These are phyloP conservation scores for Trachelipus rathkii DNA, from an alignment of 1,140 invertebrate genomes.

Conservation along the genomic window DNA sequence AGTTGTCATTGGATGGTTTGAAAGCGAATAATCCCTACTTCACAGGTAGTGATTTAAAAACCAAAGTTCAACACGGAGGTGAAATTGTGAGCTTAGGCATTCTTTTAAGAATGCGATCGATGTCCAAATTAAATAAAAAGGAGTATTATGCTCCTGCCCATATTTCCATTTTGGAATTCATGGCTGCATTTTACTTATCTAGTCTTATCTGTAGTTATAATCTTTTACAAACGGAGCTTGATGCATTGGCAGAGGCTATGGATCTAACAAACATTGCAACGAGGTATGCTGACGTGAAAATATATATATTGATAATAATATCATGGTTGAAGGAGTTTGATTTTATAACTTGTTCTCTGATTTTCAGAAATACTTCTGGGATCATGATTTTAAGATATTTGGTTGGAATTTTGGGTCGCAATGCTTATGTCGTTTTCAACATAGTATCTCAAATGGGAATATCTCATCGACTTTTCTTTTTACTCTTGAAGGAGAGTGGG, in stretches of 20 bases:
- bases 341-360: too few relatives aligned
- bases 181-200: constrained; percentile 57
- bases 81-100: constrained; percentile 45
- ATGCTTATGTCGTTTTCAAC: constrained; percentile 43
- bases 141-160: constrained; percentile 55
- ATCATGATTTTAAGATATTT: constrained; percentile 51
- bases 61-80: constrained; percentile 37
- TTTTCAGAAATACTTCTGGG: constrained; percentile 8
- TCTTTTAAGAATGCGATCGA: constrained; percentile 41
- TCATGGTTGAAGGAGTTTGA: too few relatives aligned
- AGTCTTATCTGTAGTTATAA: constrained; percentile 56
- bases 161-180: constrained; percentile 54
- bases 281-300: constrained; percentile 16
- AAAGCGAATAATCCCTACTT: constrained; percentile 40
- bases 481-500: constrained; percentile 43
- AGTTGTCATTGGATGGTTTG: constrained; percentile 40
- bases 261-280: constrained; percentile 41
- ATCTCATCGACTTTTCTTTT: constrained; percentile 37
- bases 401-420: constrained; percentile 49
- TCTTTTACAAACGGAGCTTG: constrained; percentile 55
- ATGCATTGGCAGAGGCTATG: constrained; percentile 52
- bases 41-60: constrained; percentile 40
- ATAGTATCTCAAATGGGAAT: constrained; percentile 43
- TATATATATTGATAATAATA: too few relatives aligned
- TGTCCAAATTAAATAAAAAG: constrained; percentile 46